Base-by-base conservation (phyloP, 1,140 invertebrate species). In the Asbolus verrucosus region DNA sequence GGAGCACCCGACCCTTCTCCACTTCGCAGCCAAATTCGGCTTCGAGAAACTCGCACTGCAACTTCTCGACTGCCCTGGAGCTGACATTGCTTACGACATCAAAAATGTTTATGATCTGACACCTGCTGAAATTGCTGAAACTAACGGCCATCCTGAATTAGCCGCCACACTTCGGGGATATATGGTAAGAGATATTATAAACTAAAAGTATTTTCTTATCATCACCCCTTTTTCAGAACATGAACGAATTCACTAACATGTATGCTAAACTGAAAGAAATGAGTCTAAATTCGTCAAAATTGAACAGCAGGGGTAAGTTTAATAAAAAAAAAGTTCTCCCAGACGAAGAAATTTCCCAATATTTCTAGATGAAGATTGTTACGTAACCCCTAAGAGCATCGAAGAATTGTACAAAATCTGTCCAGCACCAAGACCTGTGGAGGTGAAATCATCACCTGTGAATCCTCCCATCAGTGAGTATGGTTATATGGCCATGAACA, bases 21-120 rank as follows among this genome's bases (percentile, higher is more conserved):
- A 97, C 78, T 96, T 95, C 81, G 91, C 94, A 0, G 93, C 93
- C 0, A 87, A 90, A 59, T 94, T 93, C 80, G 94, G 94, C 0
- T 82, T 96, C 46, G 91, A 94, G 78, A 89, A 92, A 69, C 83
- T 96, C 4, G 89, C 91, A 27, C 91, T 92, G 85, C 89, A 91
- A 76, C 80, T 97, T 18, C 80, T 96, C 69, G 93, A 96, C 71
- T 93, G 91, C 79, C 92, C 93, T 0, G 93, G 92, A 0, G 91
- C 92, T 3, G 89, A 91, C 65, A 83, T 88, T 0, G 93, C 93
- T 0, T 91, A 90, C 71, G 90, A 91, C n/a, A 83, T 94, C 4
- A 85, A 87, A 38, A 96, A 95, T 78, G 82, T 85, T n/a, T 84
- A 87, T n/a, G 92, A 93, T 14, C 81, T 90, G 60, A 91, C 91